Evolutionary conservation across 2,113 vertebrate genomes (phyloP), one percentile per base, ranked within the genome.

Genomic region (Antechinus stuartii): DNA sequence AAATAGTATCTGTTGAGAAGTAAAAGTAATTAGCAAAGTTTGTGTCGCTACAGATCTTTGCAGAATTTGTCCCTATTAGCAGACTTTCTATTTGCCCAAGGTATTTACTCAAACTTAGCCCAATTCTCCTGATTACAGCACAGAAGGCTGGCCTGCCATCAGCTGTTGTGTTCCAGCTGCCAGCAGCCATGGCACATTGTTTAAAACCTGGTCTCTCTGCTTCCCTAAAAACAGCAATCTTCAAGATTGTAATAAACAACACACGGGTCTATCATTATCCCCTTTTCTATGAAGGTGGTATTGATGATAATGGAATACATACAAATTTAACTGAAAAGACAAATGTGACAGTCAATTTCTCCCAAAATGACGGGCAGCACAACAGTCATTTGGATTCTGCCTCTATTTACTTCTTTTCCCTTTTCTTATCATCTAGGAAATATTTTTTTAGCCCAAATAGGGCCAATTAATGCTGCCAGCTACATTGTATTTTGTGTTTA

Each of bases 251-350:
- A 84, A 42, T 42, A 84, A 84, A 84, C 68, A 84, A 84, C 35
- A 22, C 68, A 84, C 19, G n/a, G n/a, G 19, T 84, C n/a, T 84
- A 42, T 84, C 68, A 84, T 84, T 84, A 84, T 84, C 68, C 19
- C 8, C 19, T 84, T 42, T 84, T 84, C n/a, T 84, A 42, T 84
- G 68, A 84, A 84, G 68, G 42, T 84, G 68, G 16, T 84, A 35
- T 42, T 84, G 68, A 19, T 42, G 68, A 42, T 42, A 42, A 84
- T 84, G 68, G 68, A n/a, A 42, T 42, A 84, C 19, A 42, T 42
- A 84, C 68, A 84, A 84, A 84, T 84, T 84, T 84, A 84, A 19
- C 68, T 84, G 68, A 84, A 84, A 84, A 84, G 68, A 84, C n/a
- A 84, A 84, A 84, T 42, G n/a, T 84, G 19, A 84, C n/a, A 84